phyloP scores from a whole-genome alignment of 2,113 vertebrate genomes.

The Nycticryphes semicollaris region DNA sequence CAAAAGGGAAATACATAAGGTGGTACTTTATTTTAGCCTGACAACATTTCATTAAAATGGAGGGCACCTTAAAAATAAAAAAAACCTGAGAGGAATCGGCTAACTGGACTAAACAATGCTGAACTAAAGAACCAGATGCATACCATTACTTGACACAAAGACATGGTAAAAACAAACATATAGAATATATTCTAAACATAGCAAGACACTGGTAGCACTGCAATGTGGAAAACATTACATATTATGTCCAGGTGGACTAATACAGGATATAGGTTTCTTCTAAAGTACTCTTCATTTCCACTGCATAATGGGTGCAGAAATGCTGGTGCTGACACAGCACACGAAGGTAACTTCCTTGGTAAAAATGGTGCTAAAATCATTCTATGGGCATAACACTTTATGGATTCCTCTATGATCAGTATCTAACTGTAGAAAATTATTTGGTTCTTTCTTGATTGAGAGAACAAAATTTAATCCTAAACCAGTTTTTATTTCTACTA shows the following conservation, averaged over 20 bases:
- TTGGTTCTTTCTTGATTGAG: background rate
- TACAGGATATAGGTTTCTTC: background rate
- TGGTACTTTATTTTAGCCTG: background rate
- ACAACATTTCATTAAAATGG: background rate
- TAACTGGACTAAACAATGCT: background rate
- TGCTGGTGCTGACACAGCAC: background rate
- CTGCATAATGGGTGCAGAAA: background rate
- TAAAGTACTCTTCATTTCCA: background rate
- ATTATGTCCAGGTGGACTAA: background rate
- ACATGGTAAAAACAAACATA: background rate
- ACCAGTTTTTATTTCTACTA: background rate
- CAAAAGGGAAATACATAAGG: background rate
- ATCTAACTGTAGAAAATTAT: background rate
- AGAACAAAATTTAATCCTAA: background rate
- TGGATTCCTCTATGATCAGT: background rate
- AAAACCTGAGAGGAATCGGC: background rate
- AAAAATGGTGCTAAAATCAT: background rate
- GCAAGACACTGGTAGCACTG: background rate
- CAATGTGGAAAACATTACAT: background rate
- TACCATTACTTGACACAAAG: background rate
- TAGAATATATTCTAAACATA: background rate
- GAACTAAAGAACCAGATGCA: background rate
- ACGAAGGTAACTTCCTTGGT: background rate
- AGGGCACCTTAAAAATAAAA: background rate
- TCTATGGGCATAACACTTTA: background rate